phyloP scores from a whole-genome alignment of 2,797 vertebrate species.

The Danio jaintianensis region DNA sequence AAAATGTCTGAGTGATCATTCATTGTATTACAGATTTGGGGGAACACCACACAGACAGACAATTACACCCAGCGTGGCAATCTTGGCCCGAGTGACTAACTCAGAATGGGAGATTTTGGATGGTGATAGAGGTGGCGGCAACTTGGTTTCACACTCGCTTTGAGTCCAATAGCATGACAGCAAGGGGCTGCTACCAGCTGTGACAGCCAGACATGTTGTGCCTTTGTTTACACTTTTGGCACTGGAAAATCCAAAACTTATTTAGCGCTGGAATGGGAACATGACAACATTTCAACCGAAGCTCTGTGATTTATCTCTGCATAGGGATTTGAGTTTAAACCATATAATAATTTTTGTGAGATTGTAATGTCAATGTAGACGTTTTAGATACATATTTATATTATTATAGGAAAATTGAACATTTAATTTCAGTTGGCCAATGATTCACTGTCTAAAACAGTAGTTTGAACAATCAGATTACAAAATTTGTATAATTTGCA shows the following conservation, averaged over 20 bases:
- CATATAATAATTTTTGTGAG: background rate
- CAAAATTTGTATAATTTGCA: too few species aligned
- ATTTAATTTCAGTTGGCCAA: background rate
- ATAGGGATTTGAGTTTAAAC: background rate
- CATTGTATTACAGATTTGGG: conserved; percentile 67
- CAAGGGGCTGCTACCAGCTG: conserved; percentile 9
- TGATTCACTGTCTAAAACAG: background rate
- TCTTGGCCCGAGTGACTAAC: conserved; percentile 10
- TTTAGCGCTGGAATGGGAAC: conserved; percentile 27
- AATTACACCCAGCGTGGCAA: conserved; percentile 60
- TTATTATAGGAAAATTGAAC: background rate
- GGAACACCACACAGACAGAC: conserved; percentile 61
- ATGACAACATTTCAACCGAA: background rate
- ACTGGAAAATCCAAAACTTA: conserved; percentile 23
- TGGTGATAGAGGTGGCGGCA: conserved; percentile 40
- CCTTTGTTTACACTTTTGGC: conserved; percentile 16
- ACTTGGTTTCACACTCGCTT: conserved; percentile 18
- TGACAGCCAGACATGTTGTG: conserved; percentile 18
- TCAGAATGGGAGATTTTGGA: conserved; percentile 32
- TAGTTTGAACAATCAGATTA: background rate
- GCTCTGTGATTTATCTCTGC: background rate
- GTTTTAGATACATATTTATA: background rate
- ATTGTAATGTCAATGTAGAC: background rate
- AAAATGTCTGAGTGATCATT: conserved; percentile 65
- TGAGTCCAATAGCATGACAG: conserved; percentile 28